Percentiles rank a stretch among this genome's conserved stretches.
Evolutionary conservation across 1,140 invertebrate species (phyloP).

Genomic region (Vollenhovia emeryi): DNA sequence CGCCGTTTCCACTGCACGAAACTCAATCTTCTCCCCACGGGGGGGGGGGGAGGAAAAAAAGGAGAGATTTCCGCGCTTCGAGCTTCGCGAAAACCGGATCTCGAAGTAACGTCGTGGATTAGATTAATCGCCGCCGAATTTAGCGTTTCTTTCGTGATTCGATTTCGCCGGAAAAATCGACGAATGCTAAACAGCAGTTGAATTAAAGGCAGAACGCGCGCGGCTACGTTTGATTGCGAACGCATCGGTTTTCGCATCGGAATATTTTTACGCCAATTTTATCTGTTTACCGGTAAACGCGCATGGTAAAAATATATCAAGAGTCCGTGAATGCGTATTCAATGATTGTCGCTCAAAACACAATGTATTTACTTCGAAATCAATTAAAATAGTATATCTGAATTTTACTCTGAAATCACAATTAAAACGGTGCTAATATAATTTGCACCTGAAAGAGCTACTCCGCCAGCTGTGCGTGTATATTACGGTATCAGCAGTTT

Average conservation of each 20-base stretch:
- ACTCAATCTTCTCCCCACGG: slow-evolving; percentile 62
- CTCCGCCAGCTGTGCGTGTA: neutral
- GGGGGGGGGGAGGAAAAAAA: too few species aligned
- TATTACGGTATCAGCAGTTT: neutral
- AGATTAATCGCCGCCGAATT: slow-evolving; percentile 50
- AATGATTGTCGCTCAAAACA: slow-evolving; percentile 1
- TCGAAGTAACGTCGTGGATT: slow-evolving; percentile 15
- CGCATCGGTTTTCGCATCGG: neutral
- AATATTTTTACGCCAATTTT: slow-evolving; percentile 2
- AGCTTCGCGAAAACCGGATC: neutral
- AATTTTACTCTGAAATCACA: neutral
- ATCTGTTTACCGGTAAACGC: neutral
- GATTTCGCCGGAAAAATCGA: neutral
- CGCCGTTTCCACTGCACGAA: slow-evolving; percentile 36
- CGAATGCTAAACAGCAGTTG: neutral
- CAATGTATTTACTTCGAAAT: neutral
- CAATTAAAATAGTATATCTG: slow-evolving; percentile 8
- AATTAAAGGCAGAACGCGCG: slow-evolving; percentile 3
- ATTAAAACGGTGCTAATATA: neutral
- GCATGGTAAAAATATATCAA: neutral
- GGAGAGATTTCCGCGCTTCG: neutral
- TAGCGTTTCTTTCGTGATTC: neutral
- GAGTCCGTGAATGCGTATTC: neutral
- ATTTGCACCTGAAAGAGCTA: slow-evolving; percentile 13
- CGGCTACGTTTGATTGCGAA: neutral